phyloP scores from a whole-genome alignment of 2,888 invertebrate species.

The Scelioninae gen. 2 region DNA sequence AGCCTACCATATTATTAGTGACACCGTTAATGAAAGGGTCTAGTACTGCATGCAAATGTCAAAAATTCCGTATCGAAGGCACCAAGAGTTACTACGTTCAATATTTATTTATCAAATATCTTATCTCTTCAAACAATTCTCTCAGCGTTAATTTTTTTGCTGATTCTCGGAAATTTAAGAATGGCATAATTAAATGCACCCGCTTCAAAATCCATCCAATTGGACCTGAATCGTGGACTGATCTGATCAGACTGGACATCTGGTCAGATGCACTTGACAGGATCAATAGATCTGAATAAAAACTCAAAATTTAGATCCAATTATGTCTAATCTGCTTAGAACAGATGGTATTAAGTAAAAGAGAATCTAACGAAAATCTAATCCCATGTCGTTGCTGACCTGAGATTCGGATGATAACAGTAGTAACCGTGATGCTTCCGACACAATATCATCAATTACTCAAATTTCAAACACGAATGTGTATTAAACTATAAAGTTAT shows the following conservation, averaged over 20 bases:
- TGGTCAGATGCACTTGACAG: no score
- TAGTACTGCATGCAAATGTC: slow-evolving; percentile 59
- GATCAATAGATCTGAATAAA: no score
- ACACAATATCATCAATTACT: slow-evolving; percentile 49
- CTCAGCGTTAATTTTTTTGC: no score
- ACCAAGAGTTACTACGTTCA: slow-evolving; percentile 35
- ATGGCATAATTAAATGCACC: no score
- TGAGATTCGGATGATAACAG: not conserved
- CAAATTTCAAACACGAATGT: slow-evolving; percentile 58
- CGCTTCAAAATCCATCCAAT: no score
- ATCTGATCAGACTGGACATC: no score
- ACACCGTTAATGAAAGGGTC: slow-evolving; percentile 59
- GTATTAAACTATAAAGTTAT: slow-evolving; percentile 66
- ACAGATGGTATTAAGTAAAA: slow-evolving; percentile 7
- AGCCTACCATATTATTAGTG: slow-evolving; percentile 60
- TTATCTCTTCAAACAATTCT: no score
- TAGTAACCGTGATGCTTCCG: slow-evolving; percentile 24
- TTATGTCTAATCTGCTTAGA: not conserved
- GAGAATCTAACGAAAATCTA: not conserved
- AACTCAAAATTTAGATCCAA: no score
- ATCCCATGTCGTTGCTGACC: not conserved
- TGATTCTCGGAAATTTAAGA: no score
- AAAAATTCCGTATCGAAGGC: slow-evolving; percentile 49
- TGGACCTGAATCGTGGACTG: no score
- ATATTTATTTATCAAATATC: slow-evolving; percentile 3